These are phyloP conservation scores for Mongoloraphidia duomilia DNA, from an alignment of 2,888 invertebrate species.

Conservation along the genomic window DNA sequence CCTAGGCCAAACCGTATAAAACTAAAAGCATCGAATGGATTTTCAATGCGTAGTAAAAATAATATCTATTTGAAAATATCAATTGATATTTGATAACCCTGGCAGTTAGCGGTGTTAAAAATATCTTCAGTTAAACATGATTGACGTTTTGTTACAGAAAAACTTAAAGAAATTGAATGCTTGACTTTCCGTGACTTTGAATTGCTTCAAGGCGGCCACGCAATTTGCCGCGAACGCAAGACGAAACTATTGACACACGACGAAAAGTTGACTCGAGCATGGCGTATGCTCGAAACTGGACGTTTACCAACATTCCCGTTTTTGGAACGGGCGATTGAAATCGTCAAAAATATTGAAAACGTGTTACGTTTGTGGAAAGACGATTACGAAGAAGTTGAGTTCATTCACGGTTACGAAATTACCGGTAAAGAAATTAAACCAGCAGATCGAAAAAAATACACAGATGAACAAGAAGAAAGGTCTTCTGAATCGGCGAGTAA, in stretches of 20 bases:
- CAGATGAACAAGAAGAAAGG: neutral
- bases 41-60: too few relatives aligned
- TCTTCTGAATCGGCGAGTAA: neutral
- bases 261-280: slow-evolving; percentile 3
- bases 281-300: slow-evolving; percentile 4
- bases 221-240: slow-evolving; percentile 6
- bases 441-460: neutral
- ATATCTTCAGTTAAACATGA: too few relatives aligned
- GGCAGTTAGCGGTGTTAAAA: too few relatives aligned
- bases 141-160: neutral
- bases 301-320: slow-evolving; percentile 4
- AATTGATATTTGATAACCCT: too few relatives aligned
- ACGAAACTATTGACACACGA: slow-evolving; percentile 5
- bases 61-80: too few relatives aligned
- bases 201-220: slow-evolving; percentile 4
- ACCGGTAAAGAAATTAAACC: neutral
- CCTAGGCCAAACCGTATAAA: too few relatives aligned
- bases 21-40: too few relatives aligned
- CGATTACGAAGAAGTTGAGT: slow-evolving; percentile 5
- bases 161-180: slow-evolving; percentile 7
- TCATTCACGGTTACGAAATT: slow-evolving; percentile 1
- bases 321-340: slow-evolving; percentile 4
- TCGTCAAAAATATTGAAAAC: slow-evolving; percentile 1
- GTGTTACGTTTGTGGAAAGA: slow-evolving; percentile 1
- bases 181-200: slow-evolving; percentile 7